Conservation (phyloP, 2,888 invertebrate species). For the Phortica magna region DNA sequence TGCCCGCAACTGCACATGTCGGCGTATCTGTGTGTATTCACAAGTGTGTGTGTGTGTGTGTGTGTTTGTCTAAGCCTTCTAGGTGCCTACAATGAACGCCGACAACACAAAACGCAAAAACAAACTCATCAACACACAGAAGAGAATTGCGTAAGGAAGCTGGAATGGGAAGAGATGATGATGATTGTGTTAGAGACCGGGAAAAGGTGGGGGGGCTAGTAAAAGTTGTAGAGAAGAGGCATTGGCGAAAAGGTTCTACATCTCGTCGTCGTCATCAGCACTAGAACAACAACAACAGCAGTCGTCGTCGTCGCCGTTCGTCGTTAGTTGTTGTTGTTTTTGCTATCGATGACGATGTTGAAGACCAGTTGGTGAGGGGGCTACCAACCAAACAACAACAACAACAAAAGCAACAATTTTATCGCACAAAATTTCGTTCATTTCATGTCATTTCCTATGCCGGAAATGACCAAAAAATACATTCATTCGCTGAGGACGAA, state of each 20-base stretch:
- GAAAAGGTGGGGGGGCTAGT: too few species aligned
- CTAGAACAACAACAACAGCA: too few species aligned
- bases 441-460: constrained; percentile 56
- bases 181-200: too few species aligned
- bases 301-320: constrained; percentile 42
- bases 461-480: constrained; percentile 65
- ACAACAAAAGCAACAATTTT: constrained; percentile 40
- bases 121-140: constrained; percentile 24
- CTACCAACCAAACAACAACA: constrained; percentile 32
- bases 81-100: constrained; percentile 19
- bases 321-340: background rate
- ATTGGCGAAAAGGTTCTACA: constrained; percentile 8
- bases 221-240: background rate
- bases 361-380: constrained; percentile 44
- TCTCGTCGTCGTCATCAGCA: constrained; percentile 17
- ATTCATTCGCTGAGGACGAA: constrained; percentile 32
- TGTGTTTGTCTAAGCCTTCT: constrained; percentile 25
- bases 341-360: constrained; percentile 61
- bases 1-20: too few species aligned
- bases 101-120: constrained; percentile 13
- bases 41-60: constrained; percentile 3
- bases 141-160: background rate
- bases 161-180: background rate
- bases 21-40: background rate
- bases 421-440: constrained; percentile 65